Conservation (phyloP, 1,140 invertebrate species). For the Triops longicaudatus region DNA sequence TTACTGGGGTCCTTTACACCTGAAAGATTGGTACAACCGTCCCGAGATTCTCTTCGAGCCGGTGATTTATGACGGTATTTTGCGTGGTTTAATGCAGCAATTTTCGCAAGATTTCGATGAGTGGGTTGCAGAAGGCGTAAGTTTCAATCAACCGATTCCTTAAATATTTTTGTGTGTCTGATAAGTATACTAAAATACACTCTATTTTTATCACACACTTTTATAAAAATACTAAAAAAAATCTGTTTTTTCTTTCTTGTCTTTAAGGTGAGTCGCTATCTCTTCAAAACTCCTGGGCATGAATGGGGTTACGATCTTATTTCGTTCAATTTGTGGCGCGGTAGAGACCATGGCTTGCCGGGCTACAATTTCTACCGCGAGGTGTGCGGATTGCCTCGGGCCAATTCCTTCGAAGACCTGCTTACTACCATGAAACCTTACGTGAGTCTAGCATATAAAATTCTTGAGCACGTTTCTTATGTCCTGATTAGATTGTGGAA, state of each 20-base stretch:
- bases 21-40: conserved; percentile 33
- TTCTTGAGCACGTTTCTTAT: background rate
- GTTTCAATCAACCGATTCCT: too few species aligned
- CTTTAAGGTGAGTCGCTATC: conserved; percentile 28
- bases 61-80: conserved; percentile 31
- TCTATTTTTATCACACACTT: too few species aligned
- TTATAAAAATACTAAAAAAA: too few species aligned
- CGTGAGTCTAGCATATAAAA: conserved; percentile 41
- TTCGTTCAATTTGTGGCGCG: conserved; percentile 76
- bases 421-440: conserved; percentile 56
- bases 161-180: too few species aligned
- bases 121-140: conserved; percentile 24
- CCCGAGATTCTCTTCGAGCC: conserved; percentile 32
- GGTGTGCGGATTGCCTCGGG: conserved; percentile 66
- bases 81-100: conserved; percentile 31
- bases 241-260: conserved; percentile 15
- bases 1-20: conserved; percentile 28
- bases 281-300: conserved; percentile 43
- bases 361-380: conserved; percentile 71
- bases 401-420: conserved; percentile 63
- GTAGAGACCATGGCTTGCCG: conserved; percentile 77
- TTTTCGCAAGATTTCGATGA: conserved; percentile 29
- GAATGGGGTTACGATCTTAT: conserved; percentile 66
- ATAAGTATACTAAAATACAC: too few species aligned
- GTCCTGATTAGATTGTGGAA: conserved; percentile 33